A percentile compares a stretch with the other conserved stretches of the same genome.
phyloP scores from a whole-genome alignment of 2,888 invertebrate species.

The Aquatica leii region DNA sequence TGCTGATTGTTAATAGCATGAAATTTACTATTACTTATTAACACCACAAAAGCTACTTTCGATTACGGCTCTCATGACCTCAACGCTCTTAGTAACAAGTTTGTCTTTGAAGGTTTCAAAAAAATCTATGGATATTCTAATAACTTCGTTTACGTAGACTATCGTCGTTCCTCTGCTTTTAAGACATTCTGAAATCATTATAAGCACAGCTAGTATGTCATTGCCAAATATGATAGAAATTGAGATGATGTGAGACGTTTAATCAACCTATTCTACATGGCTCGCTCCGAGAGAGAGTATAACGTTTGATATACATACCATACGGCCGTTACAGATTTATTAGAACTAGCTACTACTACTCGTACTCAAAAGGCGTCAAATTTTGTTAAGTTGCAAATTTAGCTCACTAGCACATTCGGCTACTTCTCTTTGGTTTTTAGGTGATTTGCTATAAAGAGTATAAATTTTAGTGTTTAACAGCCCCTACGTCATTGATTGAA shows the following conservation, averaged over 20 bases:
- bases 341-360: too few relatives aligned
- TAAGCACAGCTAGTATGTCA: constrained; percentile 5
- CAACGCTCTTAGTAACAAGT: constrained; percentile 13
- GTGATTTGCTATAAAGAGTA: too few relatives aligned
- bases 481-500: too few relatives aligned
- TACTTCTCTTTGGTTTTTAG: too few relatives aligned
- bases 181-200: not conserved
- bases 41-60: too few relatives aligned
- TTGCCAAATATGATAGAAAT: not conserved
- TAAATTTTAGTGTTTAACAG: too few relatives aligned
- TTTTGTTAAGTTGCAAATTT: too few relatives aligned
- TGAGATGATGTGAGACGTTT: not conserved
- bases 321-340: too few relatives aligned
- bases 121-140: not conserved
- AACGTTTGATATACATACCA: too few relatives aligned
- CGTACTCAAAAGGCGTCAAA: too few relatives aligned
- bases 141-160: constrained; percentile 3
- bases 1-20: not conserved
- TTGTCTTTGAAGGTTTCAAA: constrained; percentile 11
- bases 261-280: not conserved
- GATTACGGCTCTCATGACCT: not conserved
- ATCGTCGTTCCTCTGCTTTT: not conserved
- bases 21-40: not conserved
- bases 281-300: not conserved
- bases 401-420: too few relatives aligned